These are phyloP conservation scores for Ganaspis brasiliensis DNA, from an alignment of 2,888 invertebrate species.

Conservation along the genomic window DNA sequence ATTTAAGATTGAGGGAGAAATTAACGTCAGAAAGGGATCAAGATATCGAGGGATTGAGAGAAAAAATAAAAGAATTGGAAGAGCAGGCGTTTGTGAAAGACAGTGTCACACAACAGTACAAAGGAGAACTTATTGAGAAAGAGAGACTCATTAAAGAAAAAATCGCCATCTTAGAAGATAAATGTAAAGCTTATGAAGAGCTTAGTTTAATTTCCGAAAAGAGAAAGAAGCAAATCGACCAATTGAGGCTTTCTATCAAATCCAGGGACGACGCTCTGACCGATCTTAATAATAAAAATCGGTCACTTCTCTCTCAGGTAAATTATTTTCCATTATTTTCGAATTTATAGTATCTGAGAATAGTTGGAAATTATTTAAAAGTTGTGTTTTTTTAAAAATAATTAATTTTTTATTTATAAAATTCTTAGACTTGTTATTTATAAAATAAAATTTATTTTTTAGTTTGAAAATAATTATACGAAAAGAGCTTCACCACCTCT, in stretches of 20 bases:
- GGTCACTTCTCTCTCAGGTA: constrained; percentile 75
- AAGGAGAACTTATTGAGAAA: constrained; percentile 73
- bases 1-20: constrained; percentile 70
- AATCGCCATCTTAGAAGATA: constrained; percentile 72
- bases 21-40: constrained; percentile 66
- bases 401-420: background rate
- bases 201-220: constrained; percentile 76
- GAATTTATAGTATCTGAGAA: constrained; percentile 4
- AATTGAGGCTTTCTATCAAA: constrained; percentile 78
- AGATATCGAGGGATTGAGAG: constrained; percentile 70
- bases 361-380: too few relatives aligned
- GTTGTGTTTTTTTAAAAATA: too few relatives aligned
- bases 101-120: constrained; percentile 70
- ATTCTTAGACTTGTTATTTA: too few relatives aligned
- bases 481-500: constrained; percentile 72
- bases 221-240: constrained; percentile 81
- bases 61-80: constrained; percentile 72
- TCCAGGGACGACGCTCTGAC: constrained; percentile 80
- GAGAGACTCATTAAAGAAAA: constrained; percentile 74
- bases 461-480: constrained; percentile 74
- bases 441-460: too few relatives aligned
- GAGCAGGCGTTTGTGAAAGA: constrained; percentile 77
- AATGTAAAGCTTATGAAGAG: constrained; percentile 72
- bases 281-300: constrained; percentile 80
- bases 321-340: constrained; percentile 32